phyloP scores from a whole-genome alignment of 1,140 invertebrate species.

The Lasaia peninsularis region DNA sequence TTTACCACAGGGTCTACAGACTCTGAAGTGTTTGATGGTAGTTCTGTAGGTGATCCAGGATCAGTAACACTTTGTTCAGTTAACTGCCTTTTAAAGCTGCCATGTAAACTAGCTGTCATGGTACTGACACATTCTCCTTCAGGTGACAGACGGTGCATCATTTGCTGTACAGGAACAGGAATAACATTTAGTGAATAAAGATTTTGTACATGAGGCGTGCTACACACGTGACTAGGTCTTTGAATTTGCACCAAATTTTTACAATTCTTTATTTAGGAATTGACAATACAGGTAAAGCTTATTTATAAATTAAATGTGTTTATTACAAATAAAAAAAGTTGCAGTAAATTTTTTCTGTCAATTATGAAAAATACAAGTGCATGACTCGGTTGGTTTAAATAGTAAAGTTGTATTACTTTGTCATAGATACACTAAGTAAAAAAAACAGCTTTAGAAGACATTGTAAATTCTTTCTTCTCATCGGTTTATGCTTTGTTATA shows the following conservation, averaged over 20 bases:
- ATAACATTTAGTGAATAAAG: constrained; percentile 41
- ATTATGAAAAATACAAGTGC: too few species aligned
- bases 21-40: constrained; percentile 61
- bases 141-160: constrained; percentile 75
- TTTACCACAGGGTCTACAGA: constrained; percentile 63
- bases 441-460: too few species aligned
- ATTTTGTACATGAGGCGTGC: constrained; percentile 23
- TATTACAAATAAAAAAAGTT: too few species aligned
- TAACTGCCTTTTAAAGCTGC: constrained; percentile 72
- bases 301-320: too few species aligned
- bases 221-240: neutral
- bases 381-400: too few species aligned
- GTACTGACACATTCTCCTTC: constrained; percentile 75
- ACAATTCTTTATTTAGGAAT: too few species aligned
- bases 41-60: constrained; percentile 60
- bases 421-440: too few species aligned
- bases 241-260: neutral
- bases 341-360: too few species aligned
- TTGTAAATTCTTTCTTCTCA: too few species aligned
- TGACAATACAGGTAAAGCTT: too few species aligned
- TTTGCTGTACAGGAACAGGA: constrained; percentile 70
- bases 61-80: constrained; percentile 54
- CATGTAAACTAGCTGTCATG: constrained; percentile 70
- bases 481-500: too few species aligned
- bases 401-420: too few species aligned